These are phyloP conservation scores for Myotis pilosus DNA, from an alignment of 2,797 vertebrate species.

Conservation along the genomic window DNA sequence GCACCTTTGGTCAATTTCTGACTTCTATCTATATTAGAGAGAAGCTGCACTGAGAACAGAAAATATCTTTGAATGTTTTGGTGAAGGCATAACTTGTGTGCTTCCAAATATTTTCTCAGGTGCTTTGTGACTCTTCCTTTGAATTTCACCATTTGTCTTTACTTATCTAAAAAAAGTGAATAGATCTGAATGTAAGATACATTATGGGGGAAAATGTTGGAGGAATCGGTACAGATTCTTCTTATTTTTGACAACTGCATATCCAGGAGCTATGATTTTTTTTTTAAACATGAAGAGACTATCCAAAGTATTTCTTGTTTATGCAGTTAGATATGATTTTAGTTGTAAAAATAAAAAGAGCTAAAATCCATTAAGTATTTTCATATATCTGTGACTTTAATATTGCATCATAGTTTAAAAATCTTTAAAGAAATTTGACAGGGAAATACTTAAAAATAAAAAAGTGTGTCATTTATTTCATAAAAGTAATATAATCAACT, in stretches of 20 bases:
- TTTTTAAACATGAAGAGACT: background rate
- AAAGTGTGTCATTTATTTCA: slow-evolving; percentile 79
- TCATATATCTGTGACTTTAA: slow-evolving; percentile 10
- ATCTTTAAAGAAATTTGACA: slow-evolving; percentile 75
- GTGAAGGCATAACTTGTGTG: background rate
- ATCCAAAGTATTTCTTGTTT: background rate
- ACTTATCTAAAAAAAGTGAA: slow-evolving; percentile 13
- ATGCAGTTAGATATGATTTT: slow-evolving; percentile 8
- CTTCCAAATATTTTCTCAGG: background rate
- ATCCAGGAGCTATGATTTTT: background rate
- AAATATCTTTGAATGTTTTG: background rate
- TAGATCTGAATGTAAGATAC: too few relatives aligned
- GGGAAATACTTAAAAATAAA: slow-evolving; percentile 76
- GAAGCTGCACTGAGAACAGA: background rate
- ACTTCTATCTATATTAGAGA: background rate
- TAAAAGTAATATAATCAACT: slow-evolving; percentile 81
- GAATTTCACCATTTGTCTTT: background rate
- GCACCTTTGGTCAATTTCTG: background rate
- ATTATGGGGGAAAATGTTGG: background rate
- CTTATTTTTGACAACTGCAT: background rate
- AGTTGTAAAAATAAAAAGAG: slow-evolving; percentile 34
- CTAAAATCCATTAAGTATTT: slow-evolving; percentile 6
- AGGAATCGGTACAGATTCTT: background rate
- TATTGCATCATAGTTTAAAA: slow-evolving; percentile 58
- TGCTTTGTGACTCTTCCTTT: slow-evolving; percentile 21